phyloP scores from a whole-genome alignment of 2,113 vertebrate genomes.

The Tonatia bakeri region DNA sequence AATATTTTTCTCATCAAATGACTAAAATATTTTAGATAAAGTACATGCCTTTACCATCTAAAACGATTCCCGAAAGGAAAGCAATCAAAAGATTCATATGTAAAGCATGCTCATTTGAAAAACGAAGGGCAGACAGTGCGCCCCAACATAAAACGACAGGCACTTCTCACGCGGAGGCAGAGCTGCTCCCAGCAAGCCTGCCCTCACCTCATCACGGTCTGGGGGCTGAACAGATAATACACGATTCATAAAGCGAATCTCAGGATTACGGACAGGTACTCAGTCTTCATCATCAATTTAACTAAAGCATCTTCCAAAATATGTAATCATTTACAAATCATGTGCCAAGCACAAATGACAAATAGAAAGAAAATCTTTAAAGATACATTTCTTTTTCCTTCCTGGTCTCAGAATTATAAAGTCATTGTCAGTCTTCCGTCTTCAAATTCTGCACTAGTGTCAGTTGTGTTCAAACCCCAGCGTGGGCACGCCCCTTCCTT shows the following conservation, averaged over 20 bases:
- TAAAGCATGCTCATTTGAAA: background rate
- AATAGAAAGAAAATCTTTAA: constrained; percentile 8
- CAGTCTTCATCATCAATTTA: background rate
- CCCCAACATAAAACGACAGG: background rate
- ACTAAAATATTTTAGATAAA: background rate
- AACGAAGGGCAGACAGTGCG: background rate
- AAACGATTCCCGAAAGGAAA: background rate
- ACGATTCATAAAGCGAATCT: constrained; percentile 19
- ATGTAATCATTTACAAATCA: constrained; percentile 2
- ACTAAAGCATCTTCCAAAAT: background rate
- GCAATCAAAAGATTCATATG: background rate
- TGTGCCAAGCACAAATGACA: constrained; percentile 15
- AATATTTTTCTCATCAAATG: background rate
- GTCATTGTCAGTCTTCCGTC: background rate
- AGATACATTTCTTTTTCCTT: constrained; percentile 2
- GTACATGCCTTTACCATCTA: background rate
- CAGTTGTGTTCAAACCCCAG: background rate
- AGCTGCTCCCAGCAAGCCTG: background rate
- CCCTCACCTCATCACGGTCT: background rate
- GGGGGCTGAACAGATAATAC: constrained; percentile 15
- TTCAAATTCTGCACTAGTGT: background rate
- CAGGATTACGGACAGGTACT: background rate
- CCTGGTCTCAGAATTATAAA: background rate
- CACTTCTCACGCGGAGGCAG: background rate
- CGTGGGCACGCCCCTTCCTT: too few species aligned